Percentiles rank a stretch among this genome's conserved stretches.
These are phyloP conservation scores for Automeris io DNA, from an alignment of 2,888 invertebrate species.

Conservation along the genomic window DNA sequence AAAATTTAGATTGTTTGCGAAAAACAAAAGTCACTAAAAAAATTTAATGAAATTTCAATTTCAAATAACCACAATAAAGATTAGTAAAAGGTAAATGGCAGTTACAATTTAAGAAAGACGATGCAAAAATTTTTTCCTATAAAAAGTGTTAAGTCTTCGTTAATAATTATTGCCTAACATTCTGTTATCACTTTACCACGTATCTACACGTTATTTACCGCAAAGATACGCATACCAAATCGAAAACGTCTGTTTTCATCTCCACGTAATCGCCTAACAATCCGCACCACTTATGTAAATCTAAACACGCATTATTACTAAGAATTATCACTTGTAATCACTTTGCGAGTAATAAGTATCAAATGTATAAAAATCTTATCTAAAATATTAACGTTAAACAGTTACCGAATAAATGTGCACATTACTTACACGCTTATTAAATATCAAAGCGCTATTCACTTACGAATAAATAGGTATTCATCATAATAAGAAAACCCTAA, in stretches of 20 bases:
- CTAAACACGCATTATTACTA: conserved; percentile 64
- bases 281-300: conserved; percentile 67
- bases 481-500: conserved; percentile 63
- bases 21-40: not conserved
- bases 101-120: conserved; percentile 54
- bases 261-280: conserved; percentile 34
- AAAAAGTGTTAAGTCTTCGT: conserved; percentile 68
- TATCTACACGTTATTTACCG: conserved; percentile 17
- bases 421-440: conserved; percentile 58
- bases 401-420: conserved; percentile 65
- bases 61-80: not conserved
- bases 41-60: not conserved
- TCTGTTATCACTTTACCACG: conserved; percentile 34
- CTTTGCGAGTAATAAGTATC: conserved; percentile 74
- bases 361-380: conserved; percentile 74
- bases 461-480: conserved; percentile 71
- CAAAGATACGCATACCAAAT: too few relatives aligned
- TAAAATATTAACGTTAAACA: conserved; percentile 59
- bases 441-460: conserved; percentile 59
- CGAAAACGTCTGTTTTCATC: too few relatives aligned
- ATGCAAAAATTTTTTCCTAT: conserved; percentile 62
- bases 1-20: too few relatives aligned
- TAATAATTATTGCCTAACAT: conserved; percentile 67
- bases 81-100: conserved; percentile 63
- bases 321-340: conserved; percentile 72